These are phyloP conservation scores for Cotesia typhae DNA, from an alignment of 1,140 invertebrate species.

Conservation along the genomic window DNA sequence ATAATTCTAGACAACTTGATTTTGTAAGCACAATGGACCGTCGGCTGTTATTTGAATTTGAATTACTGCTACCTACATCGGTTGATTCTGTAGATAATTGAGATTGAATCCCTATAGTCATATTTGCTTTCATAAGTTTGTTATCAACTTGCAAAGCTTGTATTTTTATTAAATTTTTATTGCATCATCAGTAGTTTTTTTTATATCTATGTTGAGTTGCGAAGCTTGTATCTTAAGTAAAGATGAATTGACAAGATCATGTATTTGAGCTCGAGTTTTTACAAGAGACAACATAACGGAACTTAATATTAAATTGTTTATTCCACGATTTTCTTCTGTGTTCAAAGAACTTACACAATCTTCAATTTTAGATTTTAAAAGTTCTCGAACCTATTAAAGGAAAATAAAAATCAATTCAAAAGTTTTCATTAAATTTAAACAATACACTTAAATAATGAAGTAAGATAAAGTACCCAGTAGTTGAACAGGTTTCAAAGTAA, in stretches of 20 bases:
- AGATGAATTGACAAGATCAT: constrained; percentile 68
- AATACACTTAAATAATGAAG: background rate
- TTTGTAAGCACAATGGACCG: constrained; percentile 53
- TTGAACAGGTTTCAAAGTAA: too few relatives aligned
- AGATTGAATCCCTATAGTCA: constrained; percentile 50
- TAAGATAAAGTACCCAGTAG: too few relatives aligned
- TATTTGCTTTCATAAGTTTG: constrained; percentile 40
- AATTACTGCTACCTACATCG: background rate
- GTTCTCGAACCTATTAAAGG: constrained; percentile 63
- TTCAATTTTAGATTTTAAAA: constrained; percentile 75
- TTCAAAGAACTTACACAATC: constrained; percentile 74
- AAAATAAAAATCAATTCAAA: constrained; percentile 7
- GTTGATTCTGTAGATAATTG: constrained; percentile 39
- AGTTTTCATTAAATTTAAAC: background rate
- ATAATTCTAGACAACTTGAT: constrained; percentile 70
- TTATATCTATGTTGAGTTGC: constrained; percentile 67
- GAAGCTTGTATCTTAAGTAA: constrained; percentile 72
- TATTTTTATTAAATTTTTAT: constrained; percentile 69
- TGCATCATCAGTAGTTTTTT: constrained; percentile 69
- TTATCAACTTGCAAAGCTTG: constrained; percentile 65
- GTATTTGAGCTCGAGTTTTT: constrained; percentile 66
- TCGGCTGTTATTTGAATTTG: constrained; percentile 46
- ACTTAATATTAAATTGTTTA: constrained; percentile 74
- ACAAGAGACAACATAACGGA: constrained; percentile 73
- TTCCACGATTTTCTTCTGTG: constrained; percentile 67